Conservation (phyloP, 2,797 vertebrate species). For the Phrynocephalus forsythii region DNA sequence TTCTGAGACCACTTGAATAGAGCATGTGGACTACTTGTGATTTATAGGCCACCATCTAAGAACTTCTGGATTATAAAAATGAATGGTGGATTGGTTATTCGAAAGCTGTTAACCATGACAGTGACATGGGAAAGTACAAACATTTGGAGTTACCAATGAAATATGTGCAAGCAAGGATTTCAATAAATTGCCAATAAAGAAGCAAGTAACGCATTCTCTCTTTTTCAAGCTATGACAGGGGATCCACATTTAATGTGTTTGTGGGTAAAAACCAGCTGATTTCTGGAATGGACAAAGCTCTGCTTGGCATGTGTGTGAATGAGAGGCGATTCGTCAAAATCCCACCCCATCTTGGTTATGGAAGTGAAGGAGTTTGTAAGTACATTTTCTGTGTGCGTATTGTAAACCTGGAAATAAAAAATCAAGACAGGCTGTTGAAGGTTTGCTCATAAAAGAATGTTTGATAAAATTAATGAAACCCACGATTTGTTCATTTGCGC, state of each 20-base stretch:
- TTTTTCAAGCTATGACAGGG: slow-evolving; percentile 89
- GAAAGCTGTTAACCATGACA: not conserved
- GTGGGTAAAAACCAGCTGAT: slow-evolving; percentile 95
- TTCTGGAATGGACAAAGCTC: slow-evolving; percentile 94
- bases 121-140: not conserved
- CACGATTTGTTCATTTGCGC: not conserved
- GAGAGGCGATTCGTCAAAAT: slow-evolving; percentile 92
- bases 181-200: not conserved
- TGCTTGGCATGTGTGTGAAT: slow-evolving; percentile 96
- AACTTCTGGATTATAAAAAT: not conserved
- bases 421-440: not conserved
- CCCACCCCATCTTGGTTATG: slow-evolving; percentile 91
- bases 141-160: not conserved
- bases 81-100: not conserved
- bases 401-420: not conserved
- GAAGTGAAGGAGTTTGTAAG: slow-evolving; percentile 91
- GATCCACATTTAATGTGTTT: slow-evolving; percentile 93
- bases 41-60: not conserved
- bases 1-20: not conserved
- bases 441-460: rapidly evolving
- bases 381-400: not conserved
- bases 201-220: not conserved
- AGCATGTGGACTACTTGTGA: not conserved
- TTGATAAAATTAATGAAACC: not conserved
- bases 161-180: not conserved